These are phyloP conservation scores for Tiliacea citrago DNA, from an alignment of 2,888 invertebrate species.

Conservation along the genomic window DNA sequence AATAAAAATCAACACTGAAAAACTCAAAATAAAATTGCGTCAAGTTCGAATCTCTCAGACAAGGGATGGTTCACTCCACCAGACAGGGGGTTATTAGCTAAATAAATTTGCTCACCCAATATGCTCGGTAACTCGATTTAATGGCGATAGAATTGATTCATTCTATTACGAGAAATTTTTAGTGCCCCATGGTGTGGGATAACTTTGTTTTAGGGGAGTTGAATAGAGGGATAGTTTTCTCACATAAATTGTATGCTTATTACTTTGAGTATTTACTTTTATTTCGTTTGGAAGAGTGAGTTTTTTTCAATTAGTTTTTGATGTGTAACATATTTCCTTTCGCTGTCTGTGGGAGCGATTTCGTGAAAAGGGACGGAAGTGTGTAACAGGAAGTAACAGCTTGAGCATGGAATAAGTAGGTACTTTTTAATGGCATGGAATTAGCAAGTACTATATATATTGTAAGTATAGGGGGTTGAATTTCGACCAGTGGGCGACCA, in stretches of 20 bases:
- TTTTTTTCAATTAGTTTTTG: not conserved
- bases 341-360: too few relatives aligned
- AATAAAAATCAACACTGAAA: not conserved
- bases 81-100: conserved; percentile 87
- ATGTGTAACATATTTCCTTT: too few relatives aligned
- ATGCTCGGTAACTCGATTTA: conserved; percentile 91
- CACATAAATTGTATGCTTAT: conserved; percentile 83
- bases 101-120: conserved; percentile 91
- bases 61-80: conserved; percentile 80
- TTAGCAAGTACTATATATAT: too few relatives aligned
- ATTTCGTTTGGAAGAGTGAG: conserved; percentile 6
- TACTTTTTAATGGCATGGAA: too few relatives aligned
- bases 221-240: conserved; percentile 83
- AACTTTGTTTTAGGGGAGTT: conserved; percentile 88
- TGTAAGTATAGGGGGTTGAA: too few relatives aligned
- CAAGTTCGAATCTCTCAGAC: conserved; percentile 51
- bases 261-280: conserved; percentile 76
- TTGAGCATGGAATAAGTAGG: too few relatives aligned
- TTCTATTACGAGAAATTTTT: conserved; percentile 91
- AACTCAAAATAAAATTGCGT: conserved; percentile 11
- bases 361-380: too few relatives aligned
- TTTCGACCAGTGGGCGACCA: too few relatives aligned
- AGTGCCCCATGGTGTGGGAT: conserved; percentile 87
- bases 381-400: too few relatives aligned
- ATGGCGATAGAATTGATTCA: conserved; percentile 91